phyloP scores from a whole-genome alignment of 2,888 invertebrate species.

The Andricus curvator region DNA sequence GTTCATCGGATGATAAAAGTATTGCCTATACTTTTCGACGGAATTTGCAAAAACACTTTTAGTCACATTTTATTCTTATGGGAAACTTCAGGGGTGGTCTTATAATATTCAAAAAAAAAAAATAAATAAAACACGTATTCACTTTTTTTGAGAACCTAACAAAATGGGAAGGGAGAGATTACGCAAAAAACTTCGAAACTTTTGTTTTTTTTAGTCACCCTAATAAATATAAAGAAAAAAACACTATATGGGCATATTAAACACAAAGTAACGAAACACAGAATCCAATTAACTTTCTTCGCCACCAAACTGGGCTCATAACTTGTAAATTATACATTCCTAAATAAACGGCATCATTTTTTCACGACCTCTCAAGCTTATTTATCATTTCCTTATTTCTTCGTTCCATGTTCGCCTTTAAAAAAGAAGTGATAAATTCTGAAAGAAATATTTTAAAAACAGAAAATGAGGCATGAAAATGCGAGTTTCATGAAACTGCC shows the following conservation, averaged over 20 bases:
- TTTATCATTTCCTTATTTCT: not conserved
- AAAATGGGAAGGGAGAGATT: no score
- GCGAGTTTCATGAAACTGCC: not conserved
- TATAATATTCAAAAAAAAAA: no score
- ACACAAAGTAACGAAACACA: not conserved
- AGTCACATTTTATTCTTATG: no score
- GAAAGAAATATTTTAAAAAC: not conserved
- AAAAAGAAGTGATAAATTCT: not conserved
- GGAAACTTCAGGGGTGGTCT: no score
- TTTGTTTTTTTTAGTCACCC: no score
- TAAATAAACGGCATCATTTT: not conserved
- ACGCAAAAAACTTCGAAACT: no score
- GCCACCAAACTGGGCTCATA: not conserved
- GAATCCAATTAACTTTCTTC: not conserved
- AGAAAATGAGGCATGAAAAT: not conserved
- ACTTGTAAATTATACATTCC: slow-evolving; percentile 1
- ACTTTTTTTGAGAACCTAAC: no score
- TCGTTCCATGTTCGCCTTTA: not conserved
- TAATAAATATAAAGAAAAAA: no score
- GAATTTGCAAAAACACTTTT: no score
- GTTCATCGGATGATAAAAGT: no score
- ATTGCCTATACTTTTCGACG: no score
- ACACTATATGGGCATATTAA: not conserved
- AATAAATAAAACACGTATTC: no score
- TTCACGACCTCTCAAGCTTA: not conserved